Conservation (phyloP, 2,888 invertebrate species). For the Neria commutata region DNA sequence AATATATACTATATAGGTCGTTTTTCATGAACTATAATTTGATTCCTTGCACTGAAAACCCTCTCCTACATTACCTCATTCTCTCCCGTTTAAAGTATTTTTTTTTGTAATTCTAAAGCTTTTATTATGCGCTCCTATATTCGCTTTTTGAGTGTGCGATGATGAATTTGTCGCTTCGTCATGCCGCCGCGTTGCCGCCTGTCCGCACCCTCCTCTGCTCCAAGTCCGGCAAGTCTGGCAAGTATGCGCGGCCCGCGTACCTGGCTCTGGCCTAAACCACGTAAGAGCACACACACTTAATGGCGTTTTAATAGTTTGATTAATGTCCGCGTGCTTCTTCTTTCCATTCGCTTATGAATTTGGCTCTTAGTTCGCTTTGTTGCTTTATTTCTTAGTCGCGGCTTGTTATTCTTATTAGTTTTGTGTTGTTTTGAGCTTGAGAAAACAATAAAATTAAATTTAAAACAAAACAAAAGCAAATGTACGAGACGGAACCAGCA, state of each 20-base stretch:
- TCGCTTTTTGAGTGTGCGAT: too few relatives aligned
- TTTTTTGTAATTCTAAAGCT: too few relatives aligned
- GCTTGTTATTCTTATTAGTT: background rate
- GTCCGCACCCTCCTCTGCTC: background rate
- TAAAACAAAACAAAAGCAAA: too few relatives aligned
- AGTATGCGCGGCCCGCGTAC: background rate
- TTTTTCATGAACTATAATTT: too few relatives aligned
- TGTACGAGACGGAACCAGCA: too few relatives aligned
- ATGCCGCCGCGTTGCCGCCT: conserved; percentile 12
- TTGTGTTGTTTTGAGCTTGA: background rate
- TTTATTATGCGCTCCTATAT: conserved; percentile 4
- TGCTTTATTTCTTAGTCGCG: background rate
- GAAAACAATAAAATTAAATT: background rate
- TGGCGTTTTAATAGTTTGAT: conserved; percentile 54
- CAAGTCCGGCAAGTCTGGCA: too few relatives aligned
- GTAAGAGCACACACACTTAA: conserved; percentile 38
- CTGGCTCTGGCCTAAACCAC: conserved; percentile 4
- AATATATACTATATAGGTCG: too few relatives aligned
- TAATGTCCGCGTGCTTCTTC: conserved; percentile 49
- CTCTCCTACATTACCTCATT: too few relatives aligned
- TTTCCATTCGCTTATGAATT: conserved; percentile 20
- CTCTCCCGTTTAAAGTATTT: too few relatives aligned
- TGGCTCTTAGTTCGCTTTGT: conserved; percentile 8
- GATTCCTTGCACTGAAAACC: too few relatives aligned
- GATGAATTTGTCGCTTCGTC: conserved; percentile 27